Base-by-base conservation (phyloP, 2,113 vertebrate genomes). In the Cairina moschata region DNA sequence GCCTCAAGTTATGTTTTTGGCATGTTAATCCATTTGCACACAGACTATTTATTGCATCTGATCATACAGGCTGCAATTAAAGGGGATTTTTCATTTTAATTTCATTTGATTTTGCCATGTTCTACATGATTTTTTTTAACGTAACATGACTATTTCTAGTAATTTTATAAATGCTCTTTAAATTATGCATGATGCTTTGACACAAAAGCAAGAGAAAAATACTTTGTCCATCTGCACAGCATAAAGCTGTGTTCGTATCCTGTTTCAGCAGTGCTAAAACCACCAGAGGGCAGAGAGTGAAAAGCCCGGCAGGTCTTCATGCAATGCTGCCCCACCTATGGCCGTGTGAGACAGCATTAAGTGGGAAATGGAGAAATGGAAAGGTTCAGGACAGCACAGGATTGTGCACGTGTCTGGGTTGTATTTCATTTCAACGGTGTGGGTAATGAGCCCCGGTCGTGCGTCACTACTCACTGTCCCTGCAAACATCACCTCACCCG, bases 1-100 rank as follows among this genome's bases (percentile, higher is more conserved):
- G 88, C 95, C 97, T 76, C 78, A 83, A 96, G 97, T 96, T 87
- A 60, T 55, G 91, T 86, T 86, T 93, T 97, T 95, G 86, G 90
- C 89, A 87, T 85, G 60, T 78, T 85, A 84, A 96, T 95, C 96
- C 66, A 40, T 83, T 91, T 95, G 77, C 67, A 86, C 80, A 88
- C 81, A 80, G 52, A 63, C 59, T 59, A 18, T 54, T 60, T 59
- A 18, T 54, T 60, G 9, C 29, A 7, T 74, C 83, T 78, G 93
- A 95, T 85, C 50, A 67, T 63, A 17, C 34, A 21, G 71, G 48
- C 55, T 40, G 60, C 86, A 85, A 91, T 96, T 50, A 83, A 88
- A 94, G 72, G 31, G 2, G 28, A 87, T 96, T 72, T 95, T 96
- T 89, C 60, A 72, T 22, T 88, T 81, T 80, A 18, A 71, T 93